Evolutionary conservation across 2,888 invertebrate genomes (phyloP).

Genomic region (Dermolepida albohirtum): DNA sequence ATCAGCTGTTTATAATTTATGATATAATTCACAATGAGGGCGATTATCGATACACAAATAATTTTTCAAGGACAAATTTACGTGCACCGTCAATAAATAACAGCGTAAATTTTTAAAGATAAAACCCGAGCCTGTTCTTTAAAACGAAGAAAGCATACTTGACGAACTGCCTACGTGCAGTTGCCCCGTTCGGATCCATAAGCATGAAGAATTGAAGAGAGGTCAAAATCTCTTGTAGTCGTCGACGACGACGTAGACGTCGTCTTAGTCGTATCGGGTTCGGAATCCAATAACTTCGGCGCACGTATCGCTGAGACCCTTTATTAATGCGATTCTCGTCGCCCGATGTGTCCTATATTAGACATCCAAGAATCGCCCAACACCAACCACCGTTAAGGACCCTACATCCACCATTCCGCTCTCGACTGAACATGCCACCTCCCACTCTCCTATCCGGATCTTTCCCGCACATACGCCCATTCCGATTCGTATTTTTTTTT

Average conservation of each 20-base stretch:
- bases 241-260: conserved; percentile 10
- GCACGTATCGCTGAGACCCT: conserved; percentile 55
- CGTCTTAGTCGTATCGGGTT: conserved; percentile 37
- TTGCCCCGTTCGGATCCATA: conserved; percentile 25
- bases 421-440: conserved; percentile 29
- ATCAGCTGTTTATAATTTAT: no score
- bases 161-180: conserved; percentile 27
- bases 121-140: conserved; percentile 1
- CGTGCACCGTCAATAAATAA: no score
- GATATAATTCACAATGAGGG: no score
- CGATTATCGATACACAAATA: no score
- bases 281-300: conserved; percentile 56
- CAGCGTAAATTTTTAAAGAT: conserved; percentile 5
- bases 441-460: conserved; percentile 2
- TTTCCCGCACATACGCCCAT: not conserved
- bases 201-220: conserved; percentile 26
- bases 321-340: conserved; percentile 57
- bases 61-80: no score
- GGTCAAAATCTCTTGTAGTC: conserved; percentile 34
- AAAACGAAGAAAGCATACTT: conserved; percentile 23
- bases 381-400: conserved; percentile 10
- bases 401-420: conserved; percentile 20
- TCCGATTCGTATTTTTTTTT: not conserved
- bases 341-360: conserved; percentile 56
- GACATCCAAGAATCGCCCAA: conserved; percentile 51